Evolutionary conservation across 2,888 invertebrate species (phyloP).

Genomic region (Girardia tigrina): DNA sequence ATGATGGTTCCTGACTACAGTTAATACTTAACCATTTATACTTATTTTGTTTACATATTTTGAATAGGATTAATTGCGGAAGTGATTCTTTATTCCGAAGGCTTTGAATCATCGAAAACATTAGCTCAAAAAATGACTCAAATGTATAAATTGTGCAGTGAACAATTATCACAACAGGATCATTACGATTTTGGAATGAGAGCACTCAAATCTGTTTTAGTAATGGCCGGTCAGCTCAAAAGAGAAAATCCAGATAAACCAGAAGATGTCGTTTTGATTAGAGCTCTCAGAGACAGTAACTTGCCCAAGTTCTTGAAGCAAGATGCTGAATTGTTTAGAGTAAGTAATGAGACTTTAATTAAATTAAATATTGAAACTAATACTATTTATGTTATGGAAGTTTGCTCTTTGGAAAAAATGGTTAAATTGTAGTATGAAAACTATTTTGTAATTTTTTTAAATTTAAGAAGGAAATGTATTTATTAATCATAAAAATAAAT

Average conservation of each 20-base stretch:
- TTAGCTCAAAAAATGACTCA: slow-evolving; percentile 80
- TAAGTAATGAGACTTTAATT: too few species aligned
- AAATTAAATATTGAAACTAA: too few species aligned
- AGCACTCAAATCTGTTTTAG: slow-evolving; percentile 59
- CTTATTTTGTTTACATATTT: slow-evolving; percentile 51
- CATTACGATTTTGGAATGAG: slow-evolving; percentile 75
- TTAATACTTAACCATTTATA: slow-evolving; percentile 45
- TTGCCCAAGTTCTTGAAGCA: slow-evolving; percentile 74
- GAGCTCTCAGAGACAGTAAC: slow-evolving; percentile 74
- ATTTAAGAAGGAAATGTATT: too few species aligned
- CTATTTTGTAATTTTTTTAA: too few species aligned
- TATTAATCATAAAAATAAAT: too few species aligned
- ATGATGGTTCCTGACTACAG: slow-evolving; percentile 87
- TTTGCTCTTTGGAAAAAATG: too few species aligned
- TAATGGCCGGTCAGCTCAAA: slow-evolving; percentile 78
- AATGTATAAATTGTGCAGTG: slow-evolving; percentile 78
- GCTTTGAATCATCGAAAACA: slow-evolving; percentile 71
- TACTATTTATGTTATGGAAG: too few species aligned
- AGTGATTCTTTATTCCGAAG: slow-evolving; percentile 79
- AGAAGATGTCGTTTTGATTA: slow-evolving; percentile 64
- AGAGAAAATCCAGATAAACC: slow-evolving; percentile 68
- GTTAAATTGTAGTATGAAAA: too few species aligned
- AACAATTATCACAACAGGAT: slow-evolving; percentile 73
- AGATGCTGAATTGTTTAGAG: slow-evolving; percentile 67
- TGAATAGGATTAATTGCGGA: slow-evolving; percentile 58